These are phyloP conservation scores for Ibycter americanus DNA, from an alignment of 2,797 vertebrate genomes.

Conservation along the genomic window DNA sequence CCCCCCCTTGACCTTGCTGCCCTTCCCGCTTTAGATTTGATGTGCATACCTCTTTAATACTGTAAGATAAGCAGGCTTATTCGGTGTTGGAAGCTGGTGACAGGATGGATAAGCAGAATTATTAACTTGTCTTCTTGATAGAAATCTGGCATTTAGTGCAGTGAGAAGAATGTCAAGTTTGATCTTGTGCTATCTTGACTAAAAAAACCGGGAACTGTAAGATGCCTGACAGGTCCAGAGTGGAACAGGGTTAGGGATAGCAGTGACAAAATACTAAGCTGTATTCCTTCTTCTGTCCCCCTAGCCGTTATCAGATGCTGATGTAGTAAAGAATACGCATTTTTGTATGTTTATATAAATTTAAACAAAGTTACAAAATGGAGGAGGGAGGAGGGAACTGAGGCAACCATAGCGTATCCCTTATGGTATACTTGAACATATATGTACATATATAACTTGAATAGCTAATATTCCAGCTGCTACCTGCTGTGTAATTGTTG, in stretches of 20 bases:
- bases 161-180: neutral
- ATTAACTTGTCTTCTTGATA: neutral
- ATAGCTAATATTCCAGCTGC: neutral
- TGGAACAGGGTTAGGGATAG: neutral
- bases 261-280: neutral
- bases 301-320: neutral
- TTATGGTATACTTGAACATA: neutral
- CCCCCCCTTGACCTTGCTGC: rapidly evolving
- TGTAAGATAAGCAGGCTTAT: neutral
- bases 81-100: neutral
- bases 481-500: neutral
- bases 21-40: rapidly evolving
- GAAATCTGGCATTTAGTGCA: neutral
- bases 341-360: neutral
- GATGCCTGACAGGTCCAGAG: neutral
- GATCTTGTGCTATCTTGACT: neutral
- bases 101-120: neutral
- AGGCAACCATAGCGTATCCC: neutral
- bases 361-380: rapidly evolving
- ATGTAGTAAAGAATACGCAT: rapidly evolving
- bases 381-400: neutral
- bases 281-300: neutral
- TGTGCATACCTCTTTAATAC: no score
- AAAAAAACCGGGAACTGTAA: neutral
- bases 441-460: no score